Conservation (phyloP, 2,797 vertebrate genomes). For the Myotis findleyi region DNA sequence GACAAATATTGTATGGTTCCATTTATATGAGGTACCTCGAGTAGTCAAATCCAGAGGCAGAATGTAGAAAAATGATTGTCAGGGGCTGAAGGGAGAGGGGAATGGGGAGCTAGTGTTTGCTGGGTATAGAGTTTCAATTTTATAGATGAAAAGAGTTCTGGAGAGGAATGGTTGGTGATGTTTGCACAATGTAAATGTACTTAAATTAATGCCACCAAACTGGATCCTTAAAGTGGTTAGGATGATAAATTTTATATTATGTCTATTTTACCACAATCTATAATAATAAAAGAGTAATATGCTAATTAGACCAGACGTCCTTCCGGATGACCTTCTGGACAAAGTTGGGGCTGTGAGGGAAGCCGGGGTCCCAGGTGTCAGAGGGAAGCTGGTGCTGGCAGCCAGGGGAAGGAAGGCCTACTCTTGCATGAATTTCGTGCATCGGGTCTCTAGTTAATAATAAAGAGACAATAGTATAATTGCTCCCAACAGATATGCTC, state of each 20-base stretch:
- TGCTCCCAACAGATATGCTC: neutral
- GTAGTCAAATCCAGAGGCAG: neutral
- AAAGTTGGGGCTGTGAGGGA: too few species aligned
- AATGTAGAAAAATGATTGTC: neutral
- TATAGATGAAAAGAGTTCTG: neutral
- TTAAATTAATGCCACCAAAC: neutral
- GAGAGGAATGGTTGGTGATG: neutral
- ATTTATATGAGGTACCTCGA: neutral
- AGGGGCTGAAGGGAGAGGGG: neutral
- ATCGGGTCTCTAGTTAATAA: neutral
- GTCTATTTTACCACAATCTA: neutral
- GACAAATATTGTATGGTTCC: neutral
- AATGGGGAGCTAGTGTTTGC: neutral
- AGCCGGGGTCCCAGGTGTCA: too few species aligned
- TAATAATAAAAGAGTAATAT: neutral
- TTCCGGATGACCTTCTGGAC: too few species aligned
- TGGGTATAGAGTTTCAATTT: neutral
- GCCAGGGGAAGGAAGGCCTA: too few species aligned
- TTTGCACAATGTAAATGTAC: neutral
- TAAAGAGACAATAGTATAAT: neutral
- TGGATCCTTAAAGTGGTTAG: neutral
- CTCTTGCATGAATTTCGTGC: too few species aligned
- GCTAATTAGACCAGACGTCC: too few species aligned
- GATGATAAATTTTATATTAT: neutral
- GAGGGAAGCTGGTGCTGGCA: neutral